Evolutionary conservation across 2,113 vertebrate genomes (phyloP), one percentile per base, ranked within the genome.

Genomic region (Chlorodrepanis virens): DNA sequence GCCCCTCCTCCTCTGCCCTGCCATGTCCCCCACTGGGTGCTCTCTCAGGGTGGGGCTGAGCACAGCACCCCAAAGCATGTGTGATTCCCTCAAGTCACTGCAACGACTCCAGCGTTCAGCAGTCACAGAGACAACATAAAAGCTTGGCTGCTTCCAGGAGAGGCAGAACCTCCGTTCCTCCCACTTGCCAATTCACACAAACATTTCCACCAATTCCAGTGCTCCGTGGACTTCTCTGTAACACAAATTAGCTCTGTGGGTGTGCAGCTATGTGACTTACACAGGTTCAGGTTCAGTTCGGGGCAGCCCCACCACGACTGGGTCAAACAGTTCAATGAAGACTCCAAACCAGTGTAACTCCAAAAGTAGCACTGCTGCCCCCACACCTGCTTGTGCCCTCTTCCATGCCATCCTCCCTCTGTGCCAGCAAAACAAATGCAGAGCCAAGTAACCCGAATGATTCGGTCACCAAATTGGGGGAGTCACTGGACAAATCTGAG

Each of bases 391-490:
- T 9, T 10, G 5, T 37, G 39, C 45, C 23, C 47, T 6, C 31
- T 31, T 37, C 47, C 49, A 74, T 1, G 0, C 39, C 42, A 33
- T 9, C 33, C 47, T 61, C 39, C 7, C 61, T 47, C 67, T 16
- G 49, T 3, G 27, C 57, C 72, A 61, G 45, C n/a, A 29, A 35
- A 75, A 39, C 37, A 33, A 50, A 37, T 1, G 12, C 57, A 76
- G 33, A 81, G 40, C 29, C 33, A 27, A 83, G 31, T 2, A 35
- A 76, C 21, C 12, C 0, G 1, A 69, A 31, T 2, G 25, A 22
- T 35, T 54, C 0, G 0, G 45, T 4, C 7, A 29, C 10, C 0
- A 0, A 40, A 44, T 4, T 12, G 5, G 21, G 19, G 28, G 14
- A 70, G 39, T 7, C 35, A 79, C 23, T 56, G 35, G 47, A 18